phyloP scores from a whole-genome alignment of 2,113 vertebrate species.

The Eidolon helvum region DNA sequence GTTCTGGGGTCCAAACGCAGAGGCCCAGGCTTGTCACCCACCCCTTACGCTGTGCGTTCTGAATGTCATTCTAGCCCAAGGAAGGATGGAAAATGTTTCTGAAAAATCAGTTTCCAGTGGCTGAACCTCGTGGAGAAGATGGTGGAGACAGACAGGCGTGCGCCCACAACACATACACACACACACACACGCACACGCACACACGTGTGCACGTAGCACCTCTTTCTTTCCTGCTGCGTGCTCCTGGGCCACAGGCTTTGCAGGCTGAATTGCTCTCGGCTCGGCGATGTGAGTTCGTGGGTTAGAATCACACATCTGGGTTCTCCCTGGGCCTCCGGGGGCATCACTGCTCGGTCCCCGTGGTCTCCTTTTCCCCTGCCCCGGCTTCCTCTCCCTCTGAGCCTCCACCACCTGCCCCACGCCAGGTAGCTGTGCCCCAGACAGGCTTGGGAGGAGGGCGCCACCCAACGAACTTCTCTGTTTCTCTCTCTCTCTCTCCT shows the following conservation, averaged over 20 bases:
- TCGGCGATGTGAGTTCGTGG: rapidly evolving
- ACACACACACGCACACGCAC: rapidly evolving
- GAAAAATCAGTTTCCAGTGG: background rate
- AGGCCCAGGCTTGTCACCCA: background rate
- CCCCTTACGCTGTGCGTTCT: background rate
- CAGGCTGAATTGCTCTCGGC: background rate
- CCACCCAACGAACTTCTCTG: rapidly evolving
- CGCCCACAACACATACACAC: rapidly evolving
- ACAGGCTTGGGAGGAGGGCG: background rate
- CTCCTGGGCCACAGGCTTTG: background rate
- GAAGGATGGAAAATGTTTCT: background rate
- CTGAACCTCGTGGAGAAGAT: background rate
- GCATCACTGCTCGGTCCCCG: background rate
- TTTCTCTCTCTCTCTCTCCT: no score
- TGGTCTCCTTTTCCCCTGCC: rapidly evolving
- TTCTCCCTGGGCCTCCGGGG: background rate
- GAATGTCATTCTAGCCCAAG: background rate
- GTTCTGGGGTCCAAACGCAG: background rate
- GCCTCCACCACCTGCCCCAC: rapidly evolving
- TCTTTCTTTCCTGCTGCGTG: background rate
- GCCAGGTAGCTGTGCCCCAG: background rate
- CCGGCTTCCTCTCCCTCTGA: background rate
- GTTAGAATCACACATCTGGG: background rate
- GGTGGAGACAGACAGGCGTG: rapidly evolving
- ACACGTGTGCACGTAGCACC: no score